A percentile compares a stretch with the other conserved stretches of the same genome.
Evolutionary conservation across 2,888 invertebrate species (phyloP).

Genomic region (Diarsia dahlii): DNA sequence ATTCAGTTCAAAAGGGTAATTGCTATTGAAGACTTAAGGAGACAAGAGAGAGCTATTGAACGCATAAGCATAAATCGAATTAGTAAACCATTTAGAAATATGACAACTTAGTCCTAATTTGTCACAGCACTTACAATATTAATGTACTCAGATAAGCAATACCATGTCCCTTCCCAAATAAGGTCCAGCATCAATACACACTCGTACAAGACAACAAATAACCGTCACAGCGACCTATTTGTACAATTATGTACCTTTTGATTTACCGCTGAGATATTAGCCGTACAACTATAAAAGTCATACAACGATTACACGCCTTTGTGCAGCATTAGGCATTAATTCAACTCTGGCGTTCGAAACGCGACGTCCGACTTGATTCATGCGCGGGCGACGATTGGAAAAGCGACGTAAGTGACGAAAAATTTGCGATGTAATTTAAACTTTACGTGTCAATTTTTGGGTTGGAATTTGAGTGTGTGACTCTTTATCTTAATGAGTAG

Average conservation of each 20-base stretch:
- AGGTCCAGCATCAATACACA: slow-evolving; percentile 60
- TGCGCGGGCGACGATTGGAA: slow-evolving; percentile 74
- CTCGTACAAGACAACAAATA: slow-evolving; percentile 60
- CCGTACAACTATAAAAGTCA: slow-evolving; percentile 80
- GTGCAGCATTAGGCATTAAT: slow-evolving; percentile 83
- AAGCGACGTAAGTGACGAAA: slow-evolving; percentile 64
- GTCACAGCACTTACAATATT: slow-evolving; percentile 45
- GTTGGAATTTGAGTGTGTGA: slow-evolving; percentile 37
- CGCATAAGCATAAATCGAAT: slow-evolving; percentile 32
- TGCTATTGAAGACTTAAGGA: slow-evolving; percentile 17
- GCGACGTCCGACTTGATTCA: slow-evolving; percentile 81
- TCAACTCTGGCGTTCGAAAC: slow-evolving; percentile 71
- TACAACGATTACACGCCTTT: slow-evolving; percentile 83
- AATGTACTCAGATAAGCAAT: slow-evolving; percentile 44
- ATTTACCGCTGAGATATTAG: slow-evolving; percentile 80
- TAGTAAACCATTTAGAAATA: slow-evolving; percentile 31
- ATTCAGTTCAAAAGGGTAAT: not conserved
- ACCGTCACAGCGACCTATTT: slow-evolving; percentile 72
- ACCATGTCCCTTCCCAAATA: slow-evolving; percentile 61
- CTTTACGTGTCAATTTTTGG: slow-evolving; percentile 46
- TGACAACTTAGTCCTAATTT: slow-evolving; percentile 50
- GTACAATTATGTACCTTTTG: slow-evolving; percentile 78
- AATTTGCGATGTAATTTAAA: slow-evolving; percentile 50
- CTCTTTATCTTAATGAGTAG: slow-evolving; percentile 61
- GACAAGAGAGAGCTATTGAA: slow-evolving; percentile 3